Evolutionary conservation across 2,888 invertebrate genomes (phyloP), one percentile per base, ranked within the genome.

Genomic region (Hirudinaria manillensis): DNA sequence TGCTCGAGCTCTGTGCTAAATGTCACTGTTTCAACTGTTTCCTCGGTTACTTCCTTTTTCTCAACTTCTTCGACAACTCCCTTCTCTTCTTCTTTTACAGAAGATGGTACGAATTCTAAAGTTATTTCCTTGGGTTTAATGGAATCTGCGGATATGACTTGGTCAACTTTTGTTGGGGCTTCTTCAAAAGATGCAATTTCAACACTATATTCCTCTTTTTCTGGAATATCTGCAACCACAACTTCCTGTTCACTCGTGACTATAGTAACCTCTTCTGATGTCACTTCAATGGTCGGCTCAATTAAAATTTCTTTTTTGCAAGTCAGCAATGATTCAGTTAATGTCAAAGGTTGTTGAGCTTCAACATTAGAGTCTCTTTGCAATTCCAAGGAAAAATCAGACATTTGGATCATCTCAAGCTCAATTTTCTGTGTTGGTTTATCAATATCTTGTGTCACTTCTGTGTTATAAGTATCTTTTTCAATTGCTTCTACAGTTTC

Each of bases 121-220:
- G 61, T 61, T 61, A 61, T 16, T 61, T 61, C 61, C 6, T 24
- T 19, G 10, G 24, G 3, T 16, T 61, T 61, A 1, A n/a, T 1
- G n/a, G 29, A 24, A 2, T 61, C 61, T 61, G 61, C 7, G 10
- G 24, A 6, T 7, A 27, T 61, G 24, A 27, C 61, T 24, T 61
- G 29, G 7, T 16, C 29, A 29, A 61, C 75, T 16, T 78, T 74
- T 16, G 24, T 61, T 36, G 70, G 72, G 45, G 16, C 45, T 45
- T 45, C 45, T 45, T 45, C 45, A 45, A n/a, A n/a, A n/a, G 45
- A 45, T 7, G 45, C 16, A 1, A 45, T 10, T 7, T 45, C 45
- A 45, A 45, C 16, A 10, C 13, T 1, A 45, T 6, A 6, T 45
- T 45, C 45, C 3, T 10, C 10, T 45, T 45, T 45, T 45, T 45